Base-by-base conservation (phyloP, 1,140 invertebrate genomes). In the Brachionus angularis region DNA sequence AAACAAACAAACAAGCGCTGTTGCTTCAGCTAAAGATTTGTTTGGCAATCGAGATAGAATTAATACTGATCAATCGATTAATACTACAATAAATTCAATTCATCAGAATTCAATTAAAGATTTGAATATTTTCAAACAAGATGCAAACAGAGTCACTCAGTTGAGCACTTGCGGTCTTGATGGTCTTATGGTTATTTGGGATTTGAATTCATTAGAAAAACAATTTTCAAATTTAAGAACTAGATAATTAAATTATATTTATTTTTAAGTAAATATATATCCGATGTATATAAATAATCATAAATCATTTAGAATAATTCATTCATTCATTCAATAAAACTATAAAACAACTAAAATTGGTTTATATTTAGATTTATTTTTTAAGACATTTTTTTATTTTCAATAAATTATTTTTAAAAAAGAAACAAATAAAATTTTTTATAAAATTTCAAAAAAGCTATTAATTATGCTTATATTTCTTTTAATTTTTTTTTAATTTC, bases 41-140 rank as follows among this genome's bases (percentile, higher is more conserved):
- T 67, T 67, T 25, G 62, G 62, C 8, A 67, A 67, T 29, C 33
- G 62, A 47, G 62, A 67, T 31, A 31, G 62, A 67, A 16, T 67
- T 3, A 67, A 67, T 14, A 47, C 47, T 39, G 62, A 67, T 36
- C 27, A 46, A 50, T n/a, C 42, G 12, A 42, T 47, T 3, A 67
- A 46, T n/a, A 46, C 25, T 10, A 49, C 42, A 3, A 16, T 47
- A 14, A 50, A 67, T 46, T 67, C 62, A 14, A 31, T 67, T 25
- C 62, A 67, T 67, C 62, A 67, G 47, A 67, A 67, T 36, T 67
- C 62, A 47, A 67, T 67, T 42, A 67, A 67, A 34, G 42, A 67
- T 18, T 25, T 67, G 8, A 67, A 50, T 23, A 36, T 67, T 12
- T 27, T 33, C 25, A 46, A 67, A 14, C 18, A 47, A 34, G 14